These are phyloP conservation scores for Nebria ingens DNA, from an alignment of 1,140 invertebrate species.

Conservation along the genomic window DNA sequence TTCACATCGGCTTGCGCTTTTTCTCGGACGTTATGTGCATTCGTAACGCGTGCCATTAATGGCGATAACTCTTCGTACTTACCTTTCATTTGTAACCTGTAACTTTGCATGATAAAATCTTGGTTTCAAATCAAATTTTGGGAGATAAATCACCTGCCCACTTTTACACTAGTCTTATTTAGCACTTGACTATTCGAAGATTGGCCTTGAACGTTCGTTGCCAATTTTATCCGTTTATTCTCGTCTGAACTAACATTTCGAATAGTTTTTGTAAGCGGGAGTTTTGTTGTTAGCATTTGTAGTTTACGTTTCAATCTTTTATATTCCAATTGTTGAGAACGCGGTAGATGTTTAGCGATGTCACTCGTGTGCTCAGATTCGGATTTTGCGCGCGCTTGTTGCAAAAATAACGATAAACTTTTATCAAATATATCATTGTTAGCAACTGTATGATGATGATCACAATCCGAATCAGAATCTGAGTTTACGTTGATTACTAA, in stretches of 20 bases:
- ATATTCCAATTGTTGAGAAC: conserved; percentile 31
- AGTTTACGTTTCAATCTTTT: conserved; percentile 25
- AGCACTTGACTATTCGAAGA: no score
- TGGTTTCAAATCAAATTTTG: no score
- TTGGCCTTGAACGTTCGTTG: background rate
- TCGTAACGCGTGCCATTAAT: conserved; percentile 28
- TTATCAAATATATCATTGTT: background rate
- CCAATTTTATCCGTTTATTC: background rate
- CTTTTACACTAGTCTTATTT: no score
- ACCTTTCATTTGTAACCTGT: conserved; percentile 32
- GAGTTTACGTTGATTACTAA: conserved; percentile 29
- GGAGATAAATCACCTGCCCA: background rate
- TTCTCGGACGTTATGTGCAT: conserved; percentile 24
- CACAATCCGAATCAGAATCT: conserved; percentile 26
- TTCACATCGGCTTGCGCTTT: conserved; percentile 26
- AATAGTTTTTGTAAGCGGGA: background rate
- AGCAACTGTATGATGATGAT: background rate
- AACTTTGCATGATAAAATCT: no score
- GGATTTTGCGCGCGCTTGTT: background rate
- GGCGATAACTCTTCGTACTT: conserved; percentile 30
- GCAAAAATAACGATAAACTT: conserved; percentile 10
- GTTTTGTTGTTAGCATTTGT: background rate
- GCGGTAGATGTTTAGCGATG: conserved; percentile 25
- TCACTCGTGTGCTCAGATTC: background rate
- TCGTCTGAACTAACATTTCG: background rate